Evolutionary conservation across 2,113 vertebrate species (phyloP).

Genomic region (Peromyscus maniculatus): DNA sequence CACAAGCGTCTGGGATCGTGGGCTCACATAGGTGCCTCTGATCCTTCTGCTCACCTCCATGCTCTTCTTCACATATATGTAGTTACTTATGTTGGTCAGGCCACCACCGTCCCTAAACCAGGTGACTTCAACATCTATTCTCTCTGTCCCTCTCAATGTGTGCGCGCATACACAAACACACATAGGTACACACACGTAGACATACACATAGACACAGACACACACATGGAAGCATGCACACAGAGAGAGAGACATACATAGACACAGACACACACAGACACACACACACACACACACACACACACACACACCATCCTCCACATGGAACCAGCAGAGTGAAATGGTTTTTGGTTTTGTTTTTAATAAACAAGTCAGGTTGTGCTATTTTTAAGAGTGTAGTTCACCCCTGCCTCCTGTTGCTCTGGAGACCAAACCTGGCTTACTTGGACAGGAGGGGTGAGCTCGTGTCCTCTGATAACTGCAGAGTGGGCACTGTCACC

Average conservation of each 20-base stretch:
- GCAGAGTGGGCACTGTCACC: neutral
- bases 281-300: neutral
- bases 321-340: neutral
- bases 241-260: neutral
- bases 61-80: neutral
- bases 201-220: neutral
- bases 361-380: neutral
- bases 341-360: neutral
- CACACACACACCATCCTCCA: neutral
- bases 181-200: neutral
- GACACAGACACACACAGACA: neutral
- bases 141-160: neutral
- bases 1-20: neutral
- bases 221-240: neutral
- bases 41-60: neutral
- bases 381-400: neutral
- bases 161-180: neutral
- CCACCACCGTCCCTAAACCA: neutral
- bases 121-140: neutral
- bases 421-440: neutral
- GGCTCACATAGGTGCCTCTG: neutral
- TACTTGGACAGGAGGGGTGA: neutral
- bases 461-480: neutral
- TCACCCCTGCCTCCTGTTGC: accelerated
- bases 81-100: neutral